Evolutionary conservation across 2,888 invertebrate genomes (phyloP), one percentile per base, ranked within the genome.

Genomic region (Lasioglossum morio): DNA sequence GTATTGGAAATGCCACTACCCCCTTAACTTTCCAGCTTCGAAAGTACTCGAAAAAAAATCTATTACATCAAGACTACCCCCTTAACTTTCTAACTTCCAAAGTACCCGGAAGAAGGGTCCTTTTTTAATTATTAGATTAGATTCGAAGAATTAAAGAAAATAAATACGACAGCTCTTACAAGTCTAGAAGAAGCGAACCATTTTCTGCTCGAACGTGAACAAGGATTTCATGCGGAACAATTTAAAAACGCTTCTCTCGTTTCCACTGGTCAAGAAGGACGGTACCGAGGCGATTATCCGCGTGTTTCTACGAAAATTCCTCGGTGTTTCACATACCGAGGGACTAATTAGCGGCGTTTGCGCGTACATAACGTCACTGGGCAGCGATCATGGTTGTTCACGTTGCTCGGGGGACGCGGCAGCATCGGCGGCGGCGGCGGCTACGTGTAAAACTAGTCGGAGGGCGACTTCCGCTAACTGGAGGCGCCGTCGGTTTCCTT

Each of bases 401-500:
- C 63, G 48, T 74, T 40, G 70, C 48, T 57, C 60, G 14, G 30
- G 66, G 70, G 57, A 34, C 75, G 53, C 23, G 40, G 43, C 43
- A 43, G 40, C 40, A 43, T 43, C 10, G 53, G 57, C 12, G n/a
- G 57, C 57, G 53, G n/a, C 57, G 57, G 10, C 57, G 57, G 86
- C 66, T 46, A 34, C 72, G 70, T 63, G 79, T 70, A 73, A 85
- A 87, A 86, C 75, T 83, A 88, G 60, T 88, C 80, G 82, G 72
- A 81, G 77, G 69, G 76, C 80, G 78, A 86, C 70, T 87, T 89
- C 75, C 77, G 80, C 70, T 70, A 82, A 89, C 72, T 57, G 70
- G 74, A 87, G 87, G 85, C 83, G 80, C 77, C 80, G 83, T 80
- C 69, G 82, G 72, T 82, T 87, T 87, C 82, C 81, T 89, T 89